A percentile compares a stretch with the other conserved stretches of the same genome.
Evolutionary conservation across 2,113 vertebrate genomes (phyloP).

Genomic region (Neoarius graeffei): DNA sequence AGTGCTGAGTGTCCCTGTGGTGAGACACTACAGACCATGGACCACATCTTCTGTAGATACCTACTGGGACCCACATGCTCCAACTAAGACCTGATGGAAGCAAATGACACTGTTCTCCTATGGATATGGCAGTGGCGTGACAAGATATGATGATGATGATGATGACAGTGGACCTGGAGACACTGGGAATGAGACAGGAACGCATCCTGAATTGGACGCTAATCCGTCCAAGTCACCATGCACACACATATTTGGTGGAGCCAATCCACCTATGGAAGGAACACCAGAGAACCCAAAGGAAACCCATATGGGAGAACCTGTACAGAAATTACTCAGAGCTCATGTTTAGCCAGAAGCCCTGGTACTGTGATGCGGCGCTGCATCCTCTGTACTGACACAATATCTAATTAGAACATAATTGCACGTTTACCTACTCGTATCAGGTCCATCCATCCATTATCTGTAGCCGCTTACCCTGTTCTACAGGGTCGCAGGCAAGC

Average conservation of each 20-base stretch:
- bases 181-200: neutral
- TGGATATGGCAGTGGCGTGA: too few relatives aligned
- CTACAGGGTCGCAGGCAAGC: too few relatives aligned
- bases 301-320: neutral
- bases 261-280: neutral
- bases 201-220: neutral
- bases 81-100: too few relatives aligned
- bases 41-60: too few relatives aligned
- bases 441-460: too few relatives aligned
- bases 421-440: neutral
- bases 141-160: too few relatives aligned
- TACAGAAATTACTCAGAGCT: neutral
- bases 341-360: neutral
- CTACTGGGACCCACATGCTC: too few relatives aligned
- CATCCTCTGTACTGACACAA: neutral
- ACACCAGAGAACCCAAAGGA: neutral
- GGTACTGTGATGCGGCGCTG: neutral
- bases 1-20: too few relatives aligned
- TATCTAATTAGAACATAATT: neutral
- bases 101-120: too few relatives aligned
- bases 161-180: neutral
- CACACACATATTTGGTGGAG: neutral
- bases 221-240: neutral
- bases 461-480: too few relatives aligned
- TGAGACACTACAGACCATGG: too few relatives aligned